Evolutionary conservation across 2,113 vertebrate genomes (phyloP).

Genomic region (Piprites chloris): DNA sequence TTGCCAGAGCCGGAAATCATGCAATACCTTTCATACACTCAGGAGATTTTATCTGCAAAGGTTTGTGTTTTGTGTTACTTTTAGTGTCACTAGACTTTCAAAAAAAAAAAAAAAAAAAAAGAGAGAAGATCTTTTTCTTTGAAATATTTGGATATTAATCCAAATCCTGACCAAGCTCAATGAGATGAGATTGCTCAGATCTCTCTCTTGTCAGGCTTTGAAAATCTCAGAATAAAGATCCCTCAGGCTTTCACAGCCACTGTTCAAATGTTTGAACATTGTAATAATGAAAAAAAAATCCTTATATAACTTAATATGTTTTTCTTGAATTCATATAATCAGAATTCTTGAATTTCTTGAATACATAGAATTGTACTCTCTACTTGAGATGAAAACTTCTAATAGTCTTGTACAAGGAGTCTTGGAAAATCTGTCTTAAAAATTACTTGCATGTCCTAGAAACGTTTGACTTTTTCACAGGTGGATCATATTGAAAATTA

Average conservation of each 20-base stretch:
- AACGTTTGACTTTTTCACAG: neutral
- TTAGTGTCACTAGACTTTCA: neutral
- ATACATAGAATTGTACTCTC: neutral
- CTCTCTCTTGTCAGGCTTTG: neutral
- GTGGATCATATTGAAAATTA: neutral
- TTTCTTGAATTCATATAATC: neutral
- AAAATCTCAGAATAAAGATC: neutral
- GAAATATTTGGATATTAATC: neutral
- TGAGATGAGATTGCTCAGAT: neutral
- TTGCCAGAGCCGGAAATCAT: neutral
- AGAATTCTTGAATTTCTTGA: neutral
- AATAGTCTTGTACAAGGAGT: neutral
- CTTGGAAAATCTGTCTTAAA: neutral
- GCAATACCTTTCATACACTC: neutral
- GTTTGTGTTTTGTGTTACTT: neutral
- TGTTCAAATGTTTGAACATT: neutral
- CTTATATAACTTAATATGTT: neutral
- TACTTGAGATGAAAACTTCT: neutral
- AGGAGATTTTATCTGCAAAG: neutral
- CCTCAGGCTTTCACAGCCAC: neutral
- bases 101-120: neutral
- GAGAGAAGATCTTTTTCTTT: too few relatives aligned
- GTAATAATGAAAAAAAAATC: neutral
- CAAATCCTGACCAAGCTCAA: neutral
- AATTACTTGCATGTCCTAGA: neutral